Conservation (phyloP, 2,888 invertebrate species). For the Oligia latruncula region DNA sequence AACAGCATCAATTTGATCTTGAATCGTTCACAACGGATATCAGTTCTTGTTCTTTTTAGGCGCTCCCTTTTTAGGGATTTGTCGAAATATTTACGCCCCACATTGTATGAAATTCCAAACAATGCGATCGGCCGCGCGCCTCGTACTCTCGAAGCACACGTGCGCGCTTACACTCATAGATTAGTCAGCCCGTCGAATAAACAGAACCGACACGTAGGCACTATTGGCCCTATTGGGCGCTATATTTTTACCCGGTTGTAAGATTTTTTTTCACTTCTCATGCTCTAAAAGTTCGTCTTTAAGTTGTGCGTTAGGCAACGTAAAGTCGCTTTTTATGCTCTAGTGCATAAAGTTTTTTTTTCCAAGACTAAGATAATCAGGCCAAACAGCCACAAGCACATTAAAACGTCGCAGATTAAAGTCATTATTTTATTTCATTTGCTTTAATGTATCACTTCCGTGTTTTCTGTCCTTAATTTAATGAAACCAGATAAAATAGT, state of each 20-base stretch:
- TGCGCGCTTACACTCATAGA: constrained; percentile 77
- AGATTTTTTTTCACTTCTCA: constrained; percentile 13
- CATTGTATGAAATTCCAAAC: constrained; percentile 89
- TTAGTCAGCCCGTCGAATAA: constrained; percentile 76
- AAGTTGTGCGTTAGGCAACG: no score
- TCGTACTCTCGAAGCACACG: constrained; percentile 77
- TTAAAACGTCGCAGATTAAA: no score
- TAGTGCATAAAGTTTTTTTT: no score
- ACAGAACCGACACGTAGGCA: constrained; percentile 75
- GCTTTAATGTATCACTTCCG: no score
- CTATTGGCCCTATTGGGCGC: constrained; percentile 62
- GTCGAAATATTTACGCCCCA: constrained; percentile 89
- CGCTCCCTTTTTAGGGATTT: constrained; percentile 85
- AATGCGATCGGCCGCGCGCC: constrained; percentile 78
- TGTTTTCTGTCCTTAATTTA: no score
- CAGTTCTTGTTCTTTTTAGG: constrained; percentile 81
- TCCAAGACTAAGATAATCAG: no score
- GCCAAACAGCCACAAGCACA: no score
- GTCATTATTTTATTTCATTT: no score
- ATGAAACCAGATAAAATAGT: no score
- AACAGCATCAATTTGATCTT: constrained; percentile 42
- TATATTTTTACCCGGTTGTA: constrained; percentile 44
- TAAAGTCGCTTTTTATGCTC: no score
- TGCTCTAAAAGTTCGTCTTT: no score
- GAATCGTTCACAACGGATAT: constrained; percentile 73